Evolutionary conservation across 2,113 vertebrate species (phyloP), one percentile per base, ranked within the genome.

Genomic region (Megalops atlanticus): DNA sequence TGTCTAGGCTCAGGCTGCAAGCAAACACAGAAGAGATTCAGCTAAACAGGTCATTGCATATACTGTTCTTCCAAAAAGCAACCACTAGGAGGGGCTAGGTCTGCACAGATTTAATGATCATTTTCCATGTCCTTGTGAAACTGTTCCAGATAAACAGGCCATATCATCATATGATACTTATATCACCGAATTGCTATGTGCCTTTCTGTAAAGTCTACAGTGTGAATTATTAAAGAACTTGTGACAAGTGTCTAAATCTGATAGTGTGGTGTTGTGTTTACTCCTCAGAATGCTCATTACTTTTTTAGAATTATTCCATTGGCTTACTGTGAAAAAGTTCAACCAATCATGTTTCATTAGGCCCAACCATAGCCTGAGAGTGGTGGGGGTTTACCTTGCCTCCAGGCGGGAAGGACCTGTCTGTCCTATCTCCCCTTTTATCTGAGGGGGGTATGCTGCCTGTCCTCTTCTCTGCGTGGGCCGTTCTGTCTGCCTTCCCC

Each of bases 361-460:
- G 24, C 31, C 58, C 11, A n/a, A 64, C 4, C 5, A 27, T 64
- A 11, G 58, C 58, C 1, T 49, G 49, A 54, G 18, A 24, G n/a
- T 64, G 3, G n/a, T 2, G 24, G 8, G 5, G 77, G 85, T 84
- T 85, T 92, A 87, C 92, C 87, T 92, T 93, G 82, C 73, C 68
- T 76, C 74, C 89, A 72, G 81, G 24, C 5, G 85, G 40, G 33
- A 80, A 64, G 24, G 58, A 31, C 12, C n/a, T 21, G 4, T 64
- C 0, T 10, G 81, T 83, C 87, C 83, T 80, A 27, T 90, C 89
- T 2, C 83, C 79, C 24, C 39, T 83, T 86, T 86, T 90, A 52
- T 92, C 87, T 36, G 88, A 27, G 70, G 91, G 87, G 24, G 86
- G 85, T 0, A 88, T 77, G 81, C 80, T 91, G 54, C 86, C 77